Evolutionary conservation across 2,797 vertebrate species (phyloP).

Genomic region (Psittacula echo): DNA sequence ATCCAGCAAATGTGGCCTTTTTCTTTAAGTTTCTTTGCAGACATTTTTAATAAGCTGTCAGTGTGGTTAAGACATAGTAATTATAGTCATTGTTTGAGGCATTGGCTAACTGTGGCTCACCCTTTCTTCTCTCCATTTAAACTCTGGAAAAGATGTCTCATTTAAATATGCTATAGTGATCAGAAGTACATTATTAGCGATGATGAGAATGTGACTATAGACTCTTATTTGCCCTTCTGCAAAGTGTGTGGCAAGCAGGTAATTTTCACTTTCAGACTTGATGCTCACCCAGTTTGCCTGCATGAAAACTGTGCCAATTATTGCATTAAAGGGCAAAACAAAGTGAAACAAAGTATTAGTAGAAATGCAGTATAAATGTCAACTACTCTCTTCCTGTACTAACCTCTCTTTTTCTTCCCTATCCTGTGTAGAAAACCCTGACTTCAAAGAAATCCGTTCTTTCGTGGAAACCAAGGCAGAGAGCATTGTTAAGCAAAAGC

Average conservation of each 20-base stretch:
- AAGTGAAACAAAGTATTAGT: neutral
- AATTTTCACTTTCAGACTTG: constrained; percentile 3
- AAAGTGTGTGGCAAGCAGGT: neutral
- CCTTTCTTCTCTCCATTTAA: constrained; percentile 19
- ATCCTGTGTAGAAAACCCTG: constrained; percentile 80
- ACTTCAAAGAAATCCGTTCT: constrained; percentile 94
- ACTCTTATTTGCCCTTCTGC: neutral
- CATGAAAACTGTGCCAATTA: neutral
- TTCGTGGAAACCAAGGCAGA: constrained; percentile 94
- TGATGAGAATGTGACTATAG: constrained; percentile 29
- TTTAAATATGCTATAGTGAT: constrained; percentile 35
- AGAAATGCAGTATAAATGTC: neutral
- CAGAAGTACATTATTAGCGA: constrained; percentile 37
- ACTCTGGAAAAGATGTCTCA: constrained; percentile 16
- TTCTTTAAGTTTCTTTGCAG: constrained; percentile 32
- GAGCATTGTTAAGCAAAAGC: constrained; percentile 81
- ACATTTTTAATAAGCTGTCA: constrained; percentile 54
- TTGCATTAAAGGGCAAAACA: constrained; percentile 2
- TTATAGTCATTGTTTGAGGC: constrained; percentile 25
- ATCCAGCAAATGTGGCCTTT: constrained; percentile 5
- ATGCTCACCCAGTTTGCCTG: neutral
- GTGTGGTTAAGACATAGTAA: constrained; percentile 21
- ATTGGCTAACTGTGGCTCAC: constrained; percentile 11
- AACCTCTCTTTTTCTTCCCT: neutral
- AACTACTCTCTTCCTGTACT: neutral